Evolutionary conservation across 2,797 vertebrate species (phyloP).

Genomic region (Fringilla coelebs): DNA sequence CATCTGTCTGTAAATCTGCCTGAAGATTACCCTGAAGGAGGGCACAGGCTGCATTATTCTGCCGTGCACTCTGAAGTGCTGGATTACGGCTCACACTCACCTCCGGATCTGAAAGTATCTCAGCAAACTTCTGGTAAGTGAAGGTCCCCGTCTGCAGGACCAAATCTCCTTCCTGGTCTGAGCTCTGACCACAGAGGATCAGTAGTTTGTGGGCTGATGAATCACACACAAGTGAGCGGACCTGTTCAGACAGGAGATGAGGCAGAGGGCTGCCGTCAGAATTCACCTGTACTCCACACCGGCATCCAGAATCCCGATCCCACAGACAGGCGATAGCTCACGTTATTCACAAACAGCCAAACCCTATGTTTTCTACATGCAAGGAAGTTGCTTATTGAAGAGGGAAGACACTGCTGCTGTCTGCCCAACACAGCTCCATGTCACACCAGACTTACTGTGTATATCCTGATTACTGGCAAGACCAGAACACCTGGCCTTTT

Average conservation of each 20-base stretch:
- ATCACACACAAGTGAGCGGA: conserved; percentile 84
- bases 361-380: not conserved
- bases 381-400: not conserved
- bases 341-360: not conserved
- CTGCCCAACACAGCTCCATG: not conserved
- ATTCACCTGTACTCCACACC: not conserved
- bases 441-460: not conserved
- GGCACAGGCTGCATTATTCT: accelerated
- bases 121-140: conserved; percentile 84
- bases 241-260: conserved; percentile 66
- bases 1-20: not conserved
- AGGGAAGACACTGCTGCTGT: not conserved
- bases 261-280: not conserved
- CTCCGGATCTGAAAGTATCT: conserved; percentile 81
- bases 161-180: conserved; percentile 88
- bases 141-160: conserved; percentile 88
- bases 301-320: not conserved
- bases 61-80: not conserved
- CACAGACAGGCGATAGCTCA: accelerated
- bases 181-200: conserved; percentile 89
- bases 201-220: conserved; percentile 86
- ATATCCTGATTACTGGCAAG: not conserved
- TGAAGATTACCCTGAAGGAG: not conserved
- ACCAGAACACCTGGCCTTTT: not conserved
- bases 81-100: not conserved